A percentile compares a stretch with the other conserved stretches of the same genome.
Evolutionary conservation across 2,888 invertebrate species (phyloP).

Genomic region (Seira ritae): DNA sequence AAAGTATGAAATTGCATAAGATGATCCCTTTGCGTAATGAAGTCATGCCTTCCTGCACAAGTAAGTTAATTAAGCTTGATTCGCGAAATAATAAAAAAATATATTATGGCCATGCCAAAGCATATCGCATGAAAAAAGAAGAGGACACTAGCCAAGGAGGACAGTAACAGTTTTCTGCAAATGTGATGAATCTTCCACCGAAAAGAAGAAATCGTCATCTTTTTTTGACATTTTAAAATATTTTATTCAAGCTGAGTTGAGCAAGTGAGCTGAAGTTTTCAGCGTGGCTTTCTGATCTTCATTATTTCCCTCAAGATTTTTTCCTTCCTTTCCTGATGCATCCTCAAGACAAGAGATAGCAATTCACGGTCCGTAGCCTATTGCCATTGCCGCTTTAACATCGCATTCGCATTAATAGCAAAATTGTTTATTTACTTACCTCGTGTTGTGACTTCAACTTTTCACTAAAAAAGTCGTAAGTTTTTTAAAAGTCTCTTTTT

Average conservation of each 20-base stretch:
- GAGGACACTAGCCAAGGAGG: background rate
- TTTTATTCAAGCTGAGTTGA: constrained; percentile 28
- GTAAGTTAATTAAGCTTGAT: background rate
- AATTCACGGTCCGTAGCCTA: no score
- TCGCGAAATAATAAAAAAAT: background rate
- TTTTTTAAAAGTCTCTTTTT: background rate
- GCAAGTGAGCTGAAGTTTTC: background rate
- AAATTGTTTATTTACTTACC: constrained; percentile 17
- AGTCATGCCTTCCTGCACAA: background rate
- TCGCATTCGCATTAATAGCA: constrained; percentile 41
- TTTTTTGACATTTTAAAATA: no score
- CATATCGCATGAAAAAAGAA: no score
- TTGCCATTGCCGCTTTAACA: no score
- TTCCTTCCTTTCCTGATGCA: constrained; percentile 4
- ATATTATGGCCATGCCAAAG: no score
- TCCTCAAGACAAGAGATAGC: constrained; percentile 28
- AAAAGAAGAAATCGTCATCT: no score
- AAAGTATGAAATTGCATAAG: no score
- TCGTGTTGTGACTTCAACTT: constrained; percentile 13
- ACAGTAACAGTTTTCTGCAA: background rate
- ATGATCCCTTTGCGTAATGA: background rate
- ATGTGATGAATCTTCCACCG: background rate
- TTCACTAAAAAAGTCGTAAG: constrained; percentile 13
- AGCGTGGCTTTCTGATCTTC: background rate
- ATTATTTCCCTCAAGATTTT: background rate